Percentiles rank a stretch among this genome's conserved stretches.
Conservation (phyloP, 2,888 invertebrate species). For the Gari tellinella region DNA sequence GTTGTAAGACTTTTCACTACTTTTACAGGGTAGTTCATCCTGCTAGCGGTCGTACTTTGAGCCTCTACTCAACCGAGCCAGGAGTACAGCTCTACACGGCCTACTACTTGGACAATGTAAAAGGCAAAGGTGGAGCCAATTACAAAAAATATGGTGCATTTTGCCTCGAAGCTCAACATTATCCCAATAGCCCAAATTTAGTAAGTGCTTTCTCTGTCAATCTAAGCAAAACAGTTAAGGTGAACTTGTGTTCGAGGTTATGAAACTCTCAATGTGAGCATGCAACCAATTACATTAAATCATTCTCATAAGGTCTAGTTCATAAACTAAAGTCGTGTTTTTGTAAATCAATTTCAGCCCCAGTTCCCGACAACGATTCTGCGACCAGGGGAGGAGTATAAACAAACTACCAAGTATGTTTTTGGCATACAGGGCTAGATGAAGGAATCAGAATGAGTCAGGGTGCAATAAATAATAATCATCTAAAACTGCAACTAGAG, state of each 20-base stretch:
- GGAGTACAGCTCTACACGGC: slow-evolving; percentile 96
- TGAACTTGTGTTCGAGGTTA: too few relatives aligned
- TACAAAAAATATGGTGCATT: slow-evolving; percentile 93
- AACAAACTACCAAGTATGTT: slow-evolving; percentile 76
- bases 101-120: slow-evolving; percentile 87
- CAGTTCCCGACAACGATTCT: slow-evolving; percentile 77
- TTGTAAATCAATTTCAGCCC: slow-evolving; percentile 74
- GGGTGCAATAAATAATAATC: too few relatives aligned
- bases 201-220: too few relatives aligned
- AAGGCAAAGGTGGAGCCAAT: slow-evolving; percentile 89
- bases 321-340: too few relatives aligned
- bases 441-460: too few relatives aligned
- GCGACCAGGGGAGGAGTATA: slow-evolving; percentile 76
- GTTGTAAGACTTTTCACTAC: too few relatives aligned
- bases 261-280: too few relatives aligned
- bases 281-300: too few relatives aligned
- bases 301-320: too few relatives aligned
- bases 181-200: slow-evolving; percentile 93
- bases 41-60: slow-evolving; percentile 89
- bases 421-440: slow-evolving; percentile 64
- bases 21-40: slow-evolving; percentile 51
- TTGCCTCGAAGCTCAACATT: slow-evolving; percentile 96
- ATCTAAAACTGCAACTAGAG: too few relatives aligned
- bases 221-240: too few relatives aligned
- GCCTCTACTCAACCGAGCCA: slow-evolving; percentile 94